A percentile compares a stretch with the other conserved stretches of the same genome.
phyloP scores from a whole-genome alignment of 2,797 vertebrate genomes.

The Myoxocephalus aenaeus region DNA sequence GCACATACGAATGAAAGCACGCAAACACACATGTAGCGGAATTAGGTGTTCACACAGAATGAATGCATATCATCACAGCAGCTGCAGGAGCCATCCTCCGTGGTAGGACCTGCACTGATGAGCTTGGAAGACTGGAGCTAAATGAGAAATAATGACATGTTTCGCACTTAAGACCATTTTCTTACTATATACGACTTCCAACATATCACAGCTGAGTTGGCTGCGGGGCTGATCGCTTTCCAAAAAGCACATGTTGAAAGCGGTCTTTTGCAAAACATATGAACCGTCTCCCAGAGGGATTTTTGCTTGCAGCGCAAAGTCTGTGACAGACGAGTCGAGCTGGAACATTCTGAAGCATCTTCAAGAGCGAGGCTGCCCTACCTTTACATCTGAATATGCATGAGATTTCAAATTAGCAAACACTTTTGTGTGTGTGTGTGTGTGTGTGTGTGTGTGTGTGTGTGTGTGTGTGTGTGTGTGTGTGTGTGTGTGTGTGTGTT shows the following conservation, averaged over 20 bases:
- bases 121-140: slow-evolving; percentile 49
- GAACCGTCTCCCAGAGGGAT: slow-evolving; percentile 54
- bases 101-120: slow-evolving; percentile 42
- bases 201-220: slow-evolving; percentile 45
- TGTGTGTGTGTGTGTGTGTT: not conserved
- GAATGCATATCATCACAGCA: slow-evolving; percentile 54
- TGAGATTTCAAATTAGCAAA: slow-evolving; percentile 68
- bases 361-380: slow-evolving; percentile 48
- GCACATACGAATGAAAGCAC: slow-evolving; percentile 55
- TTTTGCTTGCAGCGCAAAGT: slow-evolving; percentile 51
- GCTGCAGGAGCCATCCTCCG: slow-evolving; percentile 38
- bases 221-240: slow-evolving; percentile 43
- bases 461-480: too few species aligned
- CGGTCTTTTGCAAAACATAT: slow-evolving; percentile 61
- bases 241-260: slow-evolving; percentile 63
- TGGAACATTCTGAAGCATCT: slow-evolving; percentile 60
- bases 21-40: slow-evolving; percentile 55
- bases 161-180: slow-evolving; percentile 47
- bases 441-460: not conserved
- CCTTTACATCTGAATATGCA: slow-evolving; percentile 70
- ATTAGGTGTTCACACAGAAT: slow-evolving; percentile 55
- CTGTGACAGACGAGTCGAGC: slow-evolving; percentile 68
- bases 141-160: slow-evolving; percentile 67
- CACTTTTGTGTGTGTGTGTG: not conserved
- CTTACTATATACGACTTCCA: slow-evolving; percentile 49